Evolutionary conservation across 2,113 vertebrate genomes (phyloP).

Genomic region (Perca flavescens): DNA sequence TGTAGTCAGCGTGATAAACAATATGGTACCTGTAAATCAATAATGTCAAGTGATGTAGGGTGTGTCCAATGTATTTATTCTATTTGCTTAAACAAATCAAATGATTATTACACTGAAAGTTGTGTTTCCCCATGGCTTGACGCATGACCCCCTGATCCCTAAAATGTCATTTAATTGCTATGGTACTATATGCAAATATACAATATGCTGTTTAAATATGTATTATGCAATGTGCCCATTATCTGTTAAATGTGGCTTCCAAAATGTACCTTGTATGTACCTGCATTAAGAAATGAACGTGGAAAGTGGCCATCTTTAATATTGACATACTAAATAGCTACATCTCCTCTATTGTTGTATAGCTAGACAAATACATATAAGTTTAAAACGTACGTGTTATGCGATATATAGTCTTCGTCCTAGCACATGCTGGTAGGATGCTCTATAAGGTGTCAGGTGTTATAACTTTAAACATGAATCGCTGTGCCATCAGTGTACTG

Average conservation of each 20-base stretch:
- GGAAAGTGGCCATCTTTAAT: constrained; percentile 51
- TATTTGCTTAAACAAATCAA: background rate
- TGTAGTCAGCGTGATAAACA: background rate
- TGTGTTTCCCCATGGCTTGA: background rate
- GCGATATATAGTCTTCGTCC: background rate
- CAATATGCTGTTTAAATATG: no score
- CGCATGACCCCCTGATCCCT: background rate
- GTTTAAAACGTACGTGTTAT: background rate
- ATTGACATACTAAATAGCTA: background rate
- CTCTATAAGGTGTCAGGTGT: background rate
- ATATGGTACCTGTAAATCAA: background rate
- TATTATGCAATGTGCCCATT: background rate
- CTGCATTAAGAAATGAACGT: constrained; percentile 3
- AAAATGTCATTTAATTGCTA: background rate
- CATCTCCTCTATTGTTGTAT: background rate
- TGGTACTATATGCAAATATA: no score
- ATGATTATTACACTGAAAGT: background rate
- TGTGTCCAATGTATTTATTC: background rate
- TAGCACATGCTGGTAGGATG: background rate
- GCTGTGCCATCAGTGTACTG: constrained; percentile 2
- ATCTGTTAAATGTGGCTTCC: background rate
- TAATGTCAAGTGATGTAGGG: background rate
- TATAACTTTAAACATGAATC: background rate
- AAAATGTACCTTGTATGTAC: background rate
- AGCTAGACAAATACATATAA: background rate